Percentiles rank a stretch among this genome's conserved stretches.
phyloP scores from a whole-genome alignment of 1,140 invertebrate species.

The Hydropsyche tenuis region DNA sequence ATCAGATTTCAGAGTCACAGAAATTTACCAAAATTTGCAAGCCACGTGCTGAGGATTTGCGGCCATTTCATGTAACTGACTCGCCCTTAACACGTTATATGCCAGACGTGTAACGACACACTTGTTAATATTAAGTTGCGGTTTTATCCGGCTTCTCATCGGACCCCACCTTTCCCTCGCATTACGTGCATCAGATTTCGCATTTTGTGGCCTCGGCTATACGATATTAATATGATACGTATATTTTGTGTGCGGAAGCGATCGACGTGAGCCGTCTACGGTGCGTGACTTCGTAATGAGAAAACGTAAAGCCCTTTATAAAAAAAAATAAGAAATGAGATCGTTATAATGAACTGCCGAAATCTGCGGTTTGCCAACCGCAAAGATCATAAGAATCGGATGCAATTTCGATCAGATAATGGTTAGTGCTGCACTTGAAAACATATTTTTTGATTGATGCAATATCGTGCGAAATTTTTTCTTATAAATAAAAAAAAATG shows the following conservation, averaged over 20 bases:
- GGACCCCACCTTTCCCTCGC: neutral
- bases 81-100: constrained; percentile 8
- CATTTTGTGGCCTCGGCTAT: neutral
- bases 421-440: too few species aligned
- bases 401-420: too few species aligned
- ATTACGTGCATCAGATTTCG: constrained; percentile 17
- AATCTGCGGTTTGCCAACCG: neutral
- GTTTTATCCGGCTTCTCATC: constrained; percentile 1
- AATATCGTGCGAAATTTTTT: too few species aligned
- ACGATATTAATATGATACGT: too few species aligned
- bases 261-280: constrained; percentile 6
- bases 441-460: too few species aligned
- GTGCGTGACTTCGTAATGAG: constrained; percentile 9
- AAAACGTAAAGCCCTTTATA: neutral
- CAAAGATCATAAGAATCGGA: neutral
- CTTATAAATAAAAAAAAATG: too few species aligned
- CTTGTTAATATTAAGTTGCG: constrained; percentile 15
- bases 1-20: too few species aligned
- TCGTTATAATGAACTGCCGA: neutral
- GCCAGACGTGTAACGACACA: constrained; percentile 13
- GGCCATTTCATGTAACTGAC: too few species aligned
- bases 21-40: too few species aligned
- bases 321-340: neutral
- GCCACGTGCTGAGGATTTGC: too few species aligned
- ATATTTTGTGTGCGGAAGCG: constrained; percentile 4